Percentiles rank a stretch among this genome's conserved stretches.
These are phyloP conservation scores for Euwallacea fornicatus DNA, from an alignment of 1,140 invertebrate genomes.

Conservation along the genomic window DNA sequence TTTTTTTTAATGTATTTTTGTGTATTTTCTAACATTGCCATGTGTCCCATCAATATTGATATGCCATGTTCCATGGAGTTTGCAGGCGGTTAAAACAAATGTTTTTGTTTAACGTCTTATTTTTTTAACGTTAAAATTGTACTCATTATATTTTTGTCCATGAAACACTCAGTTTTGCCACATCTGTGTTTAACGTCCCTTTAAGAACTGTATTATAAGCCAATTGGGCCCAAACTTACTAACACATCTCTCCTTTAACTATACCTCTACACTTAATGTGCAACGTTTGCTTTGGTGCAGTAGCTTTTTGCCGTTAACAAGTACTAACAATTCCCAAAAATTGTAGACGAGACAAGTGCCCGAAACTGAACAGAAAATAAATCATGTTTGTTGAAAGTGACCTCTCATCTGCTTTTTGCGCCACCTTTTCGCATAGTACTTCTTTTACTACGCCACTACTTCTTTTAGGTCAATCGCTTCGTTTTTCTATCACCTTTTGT, in stretches of 20 bases:
- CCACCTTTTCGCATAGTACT: constrained; percentile 3
- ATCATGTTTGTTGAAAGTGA: constrained; percentile 41
- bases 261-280: constrained; percentile 37
- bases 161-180: no score
- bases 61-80: constrained; percentile 50
- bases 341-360: background rate
- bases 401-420: constrained; percentile 7
- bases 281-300: constrained; percentile 39
- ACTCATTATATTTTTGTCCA: no score
- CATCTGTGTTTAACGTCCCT: background rate
- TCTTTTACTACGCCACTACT: background rate
- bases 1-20: no score
- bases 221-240: no score
- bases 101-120: no score
- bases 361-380: constrained; percentile 46
- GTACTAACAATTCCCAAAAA: constrained; percentile 20
- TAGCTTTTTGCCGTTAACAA: constrained; percentile 30
- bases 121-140: no score
- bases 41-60: constrained; percentile 43
- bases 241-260: background rate
- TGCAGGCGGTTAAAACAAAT: constrained; percentile 42
- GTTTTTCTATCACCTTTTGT: no score
- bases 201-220: background rate
- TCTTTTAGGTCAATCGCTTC: background rate
- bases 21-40: constrained; percentile 5